Percentiles rank a stretch among this genome's conserved stretches.
phyloP scores from a whole-genome alignment of 2,888 invertebrate species.

The Osmoderma eremita region DNA sequence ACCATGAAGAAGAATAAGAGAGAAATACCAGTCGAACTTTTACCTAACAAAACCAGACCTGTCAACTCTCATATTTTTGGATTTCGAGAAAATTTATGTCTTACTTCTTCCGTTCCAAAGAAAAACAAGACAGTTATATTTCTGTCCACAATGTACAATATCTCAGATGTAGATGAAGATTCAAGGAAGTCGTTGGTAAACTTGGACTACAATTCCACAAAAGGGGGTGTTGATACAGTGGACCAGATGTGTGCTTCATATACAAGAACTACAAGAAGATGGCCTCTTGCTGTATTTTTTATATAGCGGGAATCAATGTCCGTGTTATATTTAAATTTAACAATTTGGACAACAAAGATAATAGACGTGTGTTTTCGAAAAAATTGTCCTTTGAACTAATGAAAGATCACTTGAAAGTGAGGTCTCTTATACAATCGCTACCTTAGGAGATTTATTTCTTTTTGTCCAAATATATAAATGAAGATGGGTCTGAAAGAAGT shows the following conservation, averaged over 20 bases:
- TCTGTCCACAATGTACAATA: constrained; percentile 48
- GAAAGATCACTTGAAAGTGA: too few relatives aligned
- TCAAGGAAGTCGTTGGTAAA: constrained; percentile 48
- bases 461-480: too few relatives aligned
- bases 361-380: too few relatives aligned
- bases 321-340: not conserved
- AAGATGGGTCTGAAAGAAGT: too few relatives aligned
- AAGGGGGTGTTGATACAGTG: constrained; percentile 49
- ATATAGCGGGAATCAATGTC: too few relatives aligned
- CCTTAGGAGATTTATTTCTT: too few relatives aligned
- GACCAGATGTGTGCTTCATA: constrained; percentile 51
- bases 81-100: constrained; percentile 43
- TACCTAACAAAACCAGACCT: constrained; percentile 45
- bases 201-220: not conserved
- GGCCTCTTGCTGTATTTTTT: constrained; percentile 46
- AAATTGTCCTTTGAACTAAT: too few relatives aligned
- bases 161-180: constrained; percentile 36
- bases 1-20: constrained; percentile 53
- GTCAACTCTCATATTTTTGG: constrained; percentile 45
- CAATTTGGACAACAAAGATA: too few relatives aligned
- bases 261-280: constrained; percentile 48
- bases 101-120: constrained; percentile 50
- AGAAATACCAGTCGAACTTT: constrained; percentile 52
- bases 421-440: too few relatives aligned
- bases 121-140: constrained; percentile 48